Evolutionary conservation across 1,140 invertebrate genomes (phyloP).

Genomic region (Spodoptera litura): DNA sequence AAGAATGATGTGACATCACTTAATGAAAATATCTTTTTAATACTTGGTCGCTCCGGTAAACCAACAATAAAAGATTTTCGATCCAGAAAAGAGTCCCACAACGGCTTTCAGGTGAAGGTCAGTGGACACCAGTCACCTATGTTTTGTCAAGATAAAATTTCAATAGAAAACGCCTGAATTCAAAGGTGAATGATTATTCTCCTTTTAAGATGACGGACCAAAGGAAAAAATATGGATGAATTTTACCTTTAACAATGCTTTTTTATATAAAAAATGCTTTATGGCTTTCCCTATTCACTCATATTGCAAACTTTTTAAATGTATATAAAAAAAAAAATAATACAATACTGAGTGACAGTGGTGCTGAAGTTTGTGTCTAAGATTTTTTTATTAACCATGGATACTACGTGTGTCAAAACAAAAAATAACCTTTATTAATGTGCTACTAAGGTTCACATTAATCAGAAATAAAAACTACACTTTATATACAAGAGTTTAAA

Average conservation of each 20-base stretch:
- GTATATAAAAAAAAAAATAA: no score
- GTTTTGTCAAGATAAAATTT: background rate
- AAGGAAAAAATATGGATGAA: no score
- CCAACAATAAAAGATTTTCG: constrained; percentile 2
- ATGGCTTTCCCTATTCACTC: background rate
- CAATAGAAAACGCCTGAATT: constrained; percentile 4
- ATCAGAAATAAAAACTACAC: background rate
- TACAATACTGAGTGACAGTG: no score
- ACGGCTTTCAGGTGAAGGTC: background rate
- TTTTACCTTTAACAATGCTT: background rate
- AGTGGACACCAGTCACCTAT: background rate
- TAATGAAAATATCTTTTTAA: no score
- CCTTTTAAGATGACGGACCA: no score
- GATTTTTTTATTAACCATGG: no score
- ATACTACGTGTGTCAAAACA: no score
- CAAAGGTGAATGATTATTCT: background rate
- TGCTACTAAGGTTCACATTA: no score
- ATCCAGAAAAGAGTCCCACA: background rate
- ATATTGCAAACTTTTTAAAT: no score
- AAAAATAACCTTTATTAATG: no score
- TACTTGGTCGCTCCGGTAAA: background rate
- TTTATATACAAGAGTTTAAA: background rate
- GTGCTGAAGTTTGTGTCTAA: no score
- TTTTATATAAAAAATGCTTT: background rate
- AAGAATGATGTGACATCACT: no score